Evolutionary conservation across 2,888 invertebrate genomes (phyloP).

Genomic region (Portevinia maculata): DNA sequence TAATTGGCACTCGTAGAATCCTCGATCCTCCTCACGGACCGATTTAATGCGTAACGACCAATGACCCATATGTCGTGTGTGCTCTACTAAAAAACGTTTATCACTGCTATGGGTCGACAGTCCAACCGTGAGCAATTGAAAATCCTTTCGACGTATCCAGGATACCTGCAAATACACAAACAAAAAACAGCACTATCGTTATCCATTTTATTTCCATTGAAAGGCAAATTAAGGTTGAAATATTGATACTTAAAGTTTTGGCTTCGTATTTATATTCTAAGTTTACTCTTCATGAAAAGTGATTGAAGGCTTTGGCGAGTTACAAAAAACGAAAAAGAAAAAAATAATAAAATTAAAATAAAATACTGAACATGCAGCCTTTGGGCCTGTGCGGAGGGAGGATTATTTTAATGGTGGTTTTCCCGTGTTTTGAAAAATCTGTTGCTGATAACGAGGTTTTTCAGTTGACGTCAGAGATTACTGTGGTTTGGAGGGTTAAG

Average conservation of each 20-base stretch:
- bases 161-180: conserved; percentile 83
- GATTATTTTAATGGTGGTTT: too few species aligned
- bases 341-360: too few species aligned
- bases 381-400: too few species aligned
- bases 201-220: not conserved
- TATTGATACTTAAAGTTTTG: not conserved
- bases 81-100: conserved; percentile 86
- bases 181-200: conserved; percentile 21
- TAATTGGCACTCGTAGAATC: conserved; percentile 87
- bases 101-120: conserved; percentile 86
- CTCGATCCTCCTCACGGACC: conserved; percentile 82
- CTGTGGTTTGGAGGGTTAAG: too few species aligned
- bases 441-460: too few species aligned
- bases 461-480: too few species aligned
- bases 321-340: not conserved
- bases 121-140: conserved; percentile 86
- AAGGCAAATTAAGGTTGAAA: not conserved
- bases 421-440: too few species aligned
- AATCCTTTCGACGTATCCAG: conserved; percentile 87
- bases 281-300: not conserved
- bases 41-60: conserved; percentile 84
- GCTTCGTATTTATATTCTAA: not conserved
- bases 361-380: too few species aligned
- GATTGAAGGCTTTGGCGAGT: not conserved
- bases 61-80: conserved; percentile 85